A percentile compares a stretch with the other conserved stretches of the same genome.
phyloP scores from a whole-genome alignment of 2,113 vertebrate genomes.

The Suncus etruscus region DNA sequence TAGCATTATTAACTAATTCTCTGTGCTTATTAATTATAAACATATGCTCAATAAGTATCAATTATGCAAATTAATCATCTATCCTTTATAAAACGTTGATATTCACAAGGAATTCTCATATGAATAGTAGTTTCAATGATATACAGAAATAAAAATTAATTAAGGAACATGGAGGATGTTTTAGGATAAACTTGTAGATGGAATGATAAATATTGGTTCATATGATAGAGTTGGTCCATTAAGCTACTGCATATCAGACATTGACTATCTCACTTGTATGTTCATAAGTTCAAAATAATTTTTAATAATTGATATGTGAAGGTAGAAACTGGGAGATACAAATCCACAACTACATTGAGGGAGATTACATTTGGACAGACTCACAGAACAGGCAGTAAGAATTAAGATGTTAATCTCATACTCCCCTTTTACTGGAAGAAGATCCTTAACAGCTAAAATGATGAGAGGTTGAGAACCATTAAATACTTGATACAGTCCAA shows the following conservation, averaged over 20 bases:
- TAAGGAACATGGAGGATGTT: accelerated
- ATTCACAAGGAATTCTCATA: background rate
- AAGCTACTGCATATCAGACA: background rate
- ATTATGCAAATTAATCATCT: too few species aligned
- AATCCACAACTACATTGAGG: too few species aligned
- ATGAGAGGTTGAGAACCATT: background rate
- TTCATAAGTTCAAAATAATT: background rate
- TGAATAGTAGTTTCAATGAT: background rate
- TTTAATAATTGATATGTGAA: too few species aligned
- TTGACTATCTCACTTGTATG: background rate
- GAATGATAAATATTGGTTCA: background rate
- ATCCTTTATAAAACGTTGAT: background rate
- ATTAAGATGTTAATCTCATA: background rate
- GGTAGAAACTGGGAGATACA: too few species aligned
- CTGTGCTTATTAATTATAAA: background rate
- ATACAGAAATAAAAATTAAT: background rate
- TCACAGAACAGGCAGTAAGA: background rate
- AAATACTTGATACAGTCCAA: background rate
- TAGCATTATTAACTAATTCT: background rate
- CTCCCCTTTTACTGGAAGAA: background rate
- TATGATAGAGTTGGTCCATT: background rate
- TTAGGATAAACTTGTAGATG: background rate
- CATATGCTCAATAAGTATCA: too few species aligned
- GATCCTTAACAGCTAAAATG: background rate
- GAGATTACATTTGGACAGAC: too few species aligned